Evolutionary conservation across 2,797 vertebrate species (phyloP), one percentile per base, ranked within the genome.

Genomic region (Neomorphus geoffroyi): DNA sequence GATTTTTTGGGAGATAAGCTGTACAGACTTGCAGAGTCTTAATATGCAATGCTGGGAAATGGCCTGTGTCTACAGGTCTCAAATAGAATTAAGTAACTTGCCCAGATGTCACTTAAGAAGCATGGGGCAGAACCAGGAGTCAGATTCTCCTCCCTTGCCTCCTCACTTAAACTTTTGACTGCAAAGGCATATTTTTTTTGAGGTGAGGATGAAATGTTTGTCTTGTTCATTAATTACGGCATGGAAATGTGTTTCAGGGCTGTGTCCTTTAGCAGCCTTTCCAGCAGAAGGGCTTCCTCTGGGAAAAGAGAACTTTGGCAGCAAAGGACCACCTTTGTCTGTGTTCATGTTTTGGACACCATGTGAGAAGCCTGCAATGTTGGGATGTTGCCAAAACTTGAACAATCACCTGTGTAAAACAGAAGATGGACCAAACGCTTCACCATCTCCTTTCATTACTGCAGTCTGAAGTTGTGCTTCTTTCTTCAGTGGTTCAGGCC

Each of bases 1-100:
- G 84, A 86, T 96, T 62, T 51, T 65, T 64, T 17, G 27, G 22
- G 14, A 93, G 93, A 86, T 94, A 88, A 96, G n/a, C 67, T 73
- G 86, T 39, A 51, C 56, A 45, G 83, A 70, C 88, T 79, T 90
- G 92, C 77, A 41, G 2, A 22, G 73, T 41, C 45, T 78, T 21
- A 71, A 79, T 67, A 24, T 16, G 57, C 28, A 28, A 88, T 50
- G 90, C 88, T 94, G 94, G 85, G 82, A 92, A 91, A 46, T 58
- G 39, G 65, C 88, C 1, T 11, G 27, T 53, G 85, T 45, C 75
- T 94, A 22, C 86, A 74, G 41, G 56, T 86, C 90, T 77, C 67
- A n/a, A 11, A 37, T 21, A 28, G 88, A 88, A 58, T 88, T 72
- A 83, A 75, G 43, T 51, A 79, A 87, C 53, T 92, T 87, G 67